Base-by-base conservation (phyloP, 2,797 vertebrate species). In the Coregonus suidteri region DNA sequence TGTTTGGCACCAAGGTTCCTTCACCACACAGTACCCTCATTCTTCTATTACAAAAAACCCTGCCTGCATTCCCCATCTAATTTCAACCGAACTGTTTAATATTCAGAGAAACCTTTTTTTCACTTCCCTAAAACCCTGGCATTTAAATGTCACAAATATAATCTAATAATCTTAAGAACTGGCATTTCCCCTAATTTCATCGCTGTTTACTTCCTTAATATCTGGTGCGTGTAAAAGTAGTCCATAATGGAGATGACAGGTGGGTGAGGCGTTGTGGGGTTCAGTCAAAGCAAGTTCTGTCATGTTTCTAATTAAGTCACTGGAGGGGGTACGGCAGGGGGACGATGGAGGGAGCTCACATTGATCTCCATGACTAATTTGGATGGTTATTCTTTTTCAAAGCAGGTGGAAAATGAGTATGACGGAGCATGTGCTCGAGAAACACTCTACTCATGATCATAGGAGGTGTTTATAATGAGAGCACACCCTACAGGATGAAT, bases 101-200 rank as follows among this genome's bases (percentile, higher is more conserved):
- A 79, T 79, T 74, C 79, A 54, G 74, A 79, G 65, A 76, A 67
- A 74, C 77, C 75, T 70, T 74, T 67, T 14, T 35, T 67, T 31
- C 69, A 31, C 65, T 15, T 80, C 72, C 62, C 77, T 67, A 83
- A 67, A 67, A 7, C 18, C 31, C 51, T 82, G 83, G 78, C 81
- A 82, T 86, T 88, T 87, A 79, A 88, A 88, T 83, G 81, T 82
- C 79, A 84, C 79, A 80, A 84, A 84, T 65, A 71, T 68, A 76
- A 85, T 76, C 54, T 56, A 74, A 82, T 75, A 70, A 81, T 77
- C 70, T 82, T 62, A 73, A 83, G 53, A 76, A 77, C 64, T 79
- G 81, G 56, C 82, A 84, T 86, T 83, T 79, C 80, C 75, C 37
- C 73, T 73, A 74, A 75, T 83, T 64, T 77, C 75, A 64, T 75